Percentiles rank a stretch among this genome's conserved stretches.
Evolutionary conservation across 2,888 invertebrate genomes (phyloP).

Genomic region (Herminia tarsipennalis): DNA sequence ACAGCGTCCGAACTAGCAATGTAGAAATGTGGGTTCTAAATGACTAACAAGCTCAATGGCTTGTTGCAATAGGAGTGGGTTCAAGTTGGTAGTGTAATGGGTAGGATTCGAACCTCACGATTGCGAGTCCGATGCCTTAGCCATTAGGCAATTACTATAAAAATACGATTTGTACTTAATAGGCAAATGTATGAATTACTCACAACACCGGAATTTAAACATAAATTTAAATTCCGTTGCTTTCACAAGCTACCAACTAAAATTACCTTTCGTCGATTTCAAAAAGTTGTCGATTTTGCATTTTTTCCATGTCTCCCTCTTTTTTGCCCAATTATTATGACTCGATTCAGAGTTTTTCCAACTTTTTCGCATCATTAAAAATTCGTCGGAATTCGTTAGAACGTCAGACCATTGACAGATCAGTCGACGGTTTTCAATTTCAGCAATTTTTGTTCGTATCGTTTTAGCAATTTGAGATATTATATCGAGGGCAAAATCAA

Average conservation of each 20-base stretch:
- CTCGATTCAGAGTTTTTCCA: slow-evolving; percentile 11
- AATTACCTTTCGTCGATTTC: not conserved
- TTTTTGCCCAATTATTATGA: slow-evolving; percentile 28
- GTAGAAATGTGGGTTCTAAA: no score
- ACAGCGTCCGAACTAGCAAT: no score
- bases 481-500: not conserved
- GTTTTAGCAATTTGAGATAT: slow-evolving; percentile 16
- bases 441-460: slow-evolving; percentile 7
- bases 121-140: no score
- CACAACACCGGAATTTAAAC: no score
- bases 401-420: slow-evolving; percentile 27
- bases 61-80: no score
- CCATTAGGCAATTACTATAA: no score
- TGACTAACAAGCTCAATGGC: no score
- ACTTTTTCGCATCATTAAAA: slow-evolving; percentile 35
- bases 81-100: no score
- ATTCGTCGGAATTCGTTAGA: slow-evolving; percentile 26
- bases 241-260: not conserved
- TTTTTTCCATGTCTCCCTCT: slow-evolving; percentile 17
- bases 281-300: slow-evolving; percentile 24
- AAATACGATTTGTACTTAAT: no score
- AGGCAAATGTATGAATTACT: no score
- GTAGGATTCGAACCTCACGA: no score
- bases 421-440: slow-evolving; percentile 8
- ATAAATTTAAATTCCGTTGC: no score